These are phyloP conservation scores for Solenodon paradoxus DNA, from an alignment of 2,113 vertebrate species.

Conservation along the genomic window DNA sequence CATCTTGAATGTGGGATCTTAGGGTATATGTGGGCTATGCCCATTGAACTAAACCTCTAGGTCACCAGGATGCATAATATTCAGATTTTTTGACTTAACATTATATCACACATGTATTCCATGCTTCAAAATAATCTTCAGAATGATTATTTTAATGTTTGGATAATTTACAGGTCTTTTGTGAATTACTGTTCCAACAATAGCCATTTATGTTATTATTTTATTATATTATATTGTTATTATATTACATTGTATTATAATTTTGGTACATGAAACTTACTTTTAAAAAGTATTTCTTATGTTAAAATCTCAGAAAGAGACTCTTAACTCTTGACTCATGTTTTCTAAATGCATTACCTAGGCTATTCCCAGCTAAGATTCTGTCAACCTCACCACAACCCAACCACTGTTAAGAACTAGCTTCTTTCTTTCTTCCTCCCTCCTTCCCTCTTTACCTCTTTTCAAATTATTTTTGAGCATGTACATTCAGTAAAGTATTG, in stretches of 20 bases:
- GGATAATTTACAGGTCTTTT: conserved; percentile 14
- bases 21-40: too few species aligned
- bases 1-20: too few species aligned
- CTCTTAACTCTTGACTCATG: background rate
- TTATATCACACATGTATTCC: background rate
- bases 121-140: background rate
- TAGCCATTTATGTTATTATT: background rate
- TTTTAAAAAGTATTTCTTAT: conserved; percentile 2
- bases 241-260: conserved; percentile 3
- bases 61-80: too few species aligned
- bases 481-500: too few species aligned
- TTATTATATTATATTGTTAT: too few species aligned
- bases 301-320: background rate
- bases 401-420: background rate
- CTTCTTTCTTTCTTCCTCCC: background rate
- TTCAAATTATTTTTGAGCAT: too few species aligned
- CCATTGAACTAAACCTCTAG: too few species aligned
- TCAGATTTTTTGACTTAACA: conserved; percentile 29
- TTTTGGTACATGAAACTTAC: background rate
- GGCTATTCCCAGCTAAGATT: background rate
- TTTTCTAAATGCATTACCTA: background rate
- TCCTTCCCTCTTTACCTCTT: too few species aligned
- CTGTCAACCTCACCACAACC: background rate
- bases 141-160: background rate
- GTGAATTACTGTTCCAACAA: background rate